phyloP scores from a whole-genome alignment of 1,140 invertebrate genomes.

The Oppia nitens region DNA sequence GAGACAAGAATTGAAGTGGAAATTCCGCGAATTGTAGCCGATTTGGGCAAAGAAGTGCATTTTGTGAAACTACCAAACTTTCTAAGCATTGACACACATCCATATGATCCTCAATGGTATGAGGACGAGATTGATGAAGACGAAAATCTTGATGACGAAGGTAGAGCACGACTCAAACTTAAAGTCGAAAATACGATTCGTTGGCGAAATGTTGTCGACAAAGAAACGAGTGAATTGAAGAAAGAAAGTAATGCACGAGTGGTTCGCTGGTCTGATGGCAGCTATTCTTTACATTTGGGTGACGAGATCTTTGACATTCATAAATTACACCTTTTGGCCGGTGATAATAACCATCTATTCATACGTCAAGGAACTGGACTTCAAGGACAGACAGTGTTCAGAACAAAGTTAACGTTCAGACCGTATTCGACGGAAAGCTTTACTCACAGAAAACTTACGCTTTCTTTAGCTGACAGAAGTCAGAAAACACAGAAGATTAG shows the following conservation, averaged over 20 bases:
- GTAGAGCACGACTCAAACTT: conserved; percentile 48
- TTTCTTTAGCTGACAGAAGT: conserved; percentile 90
- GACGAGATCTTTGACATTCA: conserved; percentile 96
- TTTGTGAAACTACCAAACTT: conserved; percentile 91
- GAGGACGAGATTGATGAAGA: conserved; percentile 99
- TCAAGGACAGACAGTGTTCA: conserved; percentile 90
- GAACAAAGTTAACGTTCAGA: conserved; percentile 83
- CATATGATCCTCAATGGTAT: conserved; percentile 85
- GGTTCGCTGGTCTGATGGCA: conserved; percentile 91
- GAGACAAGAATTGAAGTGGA: conserved; percentile 91
- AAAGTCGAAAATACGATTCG: conserved; percentile 78
- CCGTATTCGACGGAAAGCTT: conserved; percentile 96
- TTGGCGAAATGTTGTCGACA: conserved; percentile 70
- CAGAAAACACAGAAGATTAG: conserved; percentile 91
- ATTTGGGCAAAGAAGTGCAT: conserved; percentile 75
- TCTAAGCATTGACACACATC: conserved; percentile 47
- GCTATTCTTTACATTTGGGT: conserved; percentile 89
- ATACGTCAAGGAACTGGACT: conserved; percentile 86
- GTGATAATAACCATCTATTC: conserved; percentile 85
- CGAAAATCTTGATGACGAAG: conserved; percentile 93
- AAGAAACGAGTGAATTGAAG: conserved; percentile 56
- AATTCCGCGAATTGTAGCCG: conserved; percentile 82
- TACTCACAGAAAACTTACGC: conserved; percentile 95
- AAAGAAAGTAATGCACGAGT: conserved; percentile 90
- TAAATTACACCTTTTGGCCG: conserved; percentile 67